Conservation (phyloP, 2,888 invertebrate species). For the Mesopsocus fuscifrons region DNA sequence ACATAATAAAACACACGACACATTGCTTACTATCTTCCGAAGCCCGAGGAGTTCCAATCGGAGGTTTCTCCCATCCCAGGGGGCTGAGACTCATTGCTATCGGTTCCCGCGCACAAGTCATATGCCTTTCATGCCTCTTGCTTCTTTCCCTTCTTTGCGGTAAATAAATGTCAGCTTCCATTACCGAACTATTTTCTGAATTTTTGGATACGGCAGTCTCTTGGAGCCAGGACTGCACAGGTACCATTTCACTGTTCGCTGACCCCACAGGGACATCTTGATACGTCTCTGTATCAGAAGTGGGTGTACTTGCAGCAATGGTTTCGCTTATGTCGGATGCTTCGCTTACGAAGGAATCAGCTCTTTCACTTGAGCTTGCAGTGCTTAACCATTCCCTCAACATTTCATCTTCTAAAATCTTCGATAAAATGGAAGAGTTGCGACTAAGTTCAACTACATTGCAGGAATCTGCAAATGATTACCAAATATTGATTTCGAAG, state of each 20-base stretch:
- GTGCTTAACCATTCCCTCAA: conserved; percentile 3
- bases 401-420: conserved; percentile 3
- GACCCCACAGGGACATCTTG: conserved; percentile 13
- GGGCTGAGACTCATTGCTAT: neutral
- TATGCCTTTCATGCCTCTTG: neutral
- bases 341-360: neutral
- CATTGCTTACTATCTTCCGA: no score
- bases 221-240: neutral
- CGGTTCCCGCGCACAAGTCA: neutral
- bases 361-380: neutral
- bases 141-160: neutral
- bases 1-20: no score
- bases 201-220: neutral
- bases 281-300: neutral
- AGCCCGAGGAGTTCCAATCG: no score
- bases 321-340: neutral
- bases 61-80: neutral
- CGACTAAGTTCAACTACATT: no score
- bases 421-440: neutral
- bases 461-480: neutral
- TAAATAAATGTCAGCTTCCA: no score
- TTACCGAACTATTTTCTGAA: neutral
- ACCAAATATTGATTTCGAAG: neutral
- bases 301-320: neutral
- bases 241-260: neutral